Base-by-base conservation (phyloP, 37 sponge, comb jelly and placozoan genomes). In the Cladorhizidae sp. region DNA sequence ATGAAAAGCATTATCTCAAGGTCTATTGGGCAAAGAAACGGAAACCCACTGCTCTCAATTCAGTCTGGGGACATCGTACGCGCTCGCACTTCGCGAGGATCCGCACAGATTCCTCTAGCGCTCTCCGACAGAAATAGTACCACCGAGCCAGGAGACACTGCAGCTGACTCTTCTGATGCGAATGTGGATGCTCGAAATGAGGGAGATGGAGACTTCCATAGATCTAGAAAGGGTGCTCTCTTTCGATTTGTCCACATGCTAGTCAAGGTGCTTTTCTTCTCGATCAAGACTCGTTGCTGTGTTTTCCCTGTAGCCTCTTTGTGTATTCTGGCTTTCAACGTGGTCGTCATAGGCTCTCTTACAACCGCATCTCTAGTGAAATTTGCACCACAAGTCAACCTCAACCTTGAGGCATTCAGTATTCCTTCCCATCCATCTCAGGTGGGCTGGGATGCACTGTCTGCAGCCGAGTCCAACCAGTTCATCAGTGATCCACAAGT, bases 351-450 rank as follows among this genome's bases (percentile, higher is more conserved):
- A 11, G 51, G 36, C 32, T 26, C 54, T 0, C 0, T 71, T 21
- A 21, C 28, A n/a, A 7, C 57, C 1, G 18, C 38, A 12, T 28
- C 62, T 59, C 0, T 57, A 8, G 6, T 54, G 6, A n/a, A 57
- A 14, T 78, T 36, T 43, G 84, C 88, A 0, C 83, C 83, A 1
- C 22, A 40, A 0, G 18, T 86, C 39, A 87, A 91, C 45, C 31
- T 91, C 23, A 58, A 36, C 36, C 26, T 91, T 0, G 15, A 42
- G 31, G 64, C 92, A 0, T 86, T 91, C 18, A 69, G 78, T 58
- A 83, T 83, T n/a, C 92, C 92, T 0, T 43, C 77, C 73, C 88
- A 87, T 70, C 50, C 36, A 0, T 70, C 87, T 1, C 45, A 86
- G 25, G 68, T 73, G 5, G 52, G 80, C 57, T 91, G 80, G 83